Percentiles rank a stretch among this genome's conserved stretches.
phyloP scores from a whole-genome alignment of 2,888 invertebrate species.

The Endomychus coccineus region DNA sequence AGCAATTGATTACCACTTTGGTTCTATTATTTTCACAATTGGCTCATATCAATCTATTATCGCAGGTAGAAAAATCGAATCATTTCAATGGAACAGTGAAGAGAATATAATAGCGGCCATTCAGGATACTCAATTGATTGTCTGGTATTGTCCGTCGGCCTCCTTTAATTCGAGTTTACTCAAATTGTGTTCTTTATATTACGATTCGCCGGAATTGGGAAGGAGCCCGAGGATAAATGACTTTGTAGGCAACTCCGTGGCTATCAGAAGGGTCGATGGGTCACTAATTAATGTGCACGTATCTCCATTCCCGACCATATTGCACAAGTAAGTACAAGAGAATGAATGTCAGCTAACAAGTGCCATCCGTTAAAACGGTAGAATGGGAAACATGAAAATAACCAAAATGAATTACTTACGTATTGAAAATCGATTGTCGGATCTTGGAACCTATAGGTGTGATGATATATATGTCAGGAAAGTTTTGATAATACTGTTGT shows the following conservation, averaged over 20 bases:
- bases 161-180: conserved; percentile 66
- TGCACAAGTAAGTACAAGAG: conserved; percentile 41
- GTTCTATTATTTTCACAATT: neutral
- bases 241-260: conserved; percentile 78
- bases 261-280: conserved; percentile 82
- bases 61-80: conserved; percentile 50
- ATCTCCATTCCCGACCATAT: conserved; percentile 60
- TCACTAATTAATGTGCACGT: conserved; percentile 68
- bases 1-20: neutral
- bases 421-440: too few species aligned
- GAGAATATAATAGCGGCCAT: conserved; percentile 73
- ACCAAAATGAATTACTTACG: too few species aligned
- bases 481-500: too few species aligned
- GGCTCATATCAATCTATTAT: too few species aligned
- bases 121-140: conserved; percentile 67
- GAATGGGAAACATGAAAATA: too few species aligned
- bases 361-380: conserved; percentile 33
- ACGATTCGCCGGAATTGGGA: conserved; percentile 67
- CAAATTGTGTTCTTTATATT: conserved; percentile 50
- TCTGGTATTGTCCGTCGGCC: conserved; percentile 77
- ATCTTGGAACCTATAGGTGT: too few species aligned
- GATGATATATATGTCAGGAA: too few species aligned
- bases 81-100: conserved; percentile 64
- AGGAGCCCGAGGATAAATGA: conserved; percentile 74
- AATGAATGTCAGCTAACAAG: too few species aligned